Evolutionary conservation across 2,113 vertebrate genomes (phyloP), one percentile per base, ranked within the genome.

Genomic region (Bujurquina vittata): DNA sequence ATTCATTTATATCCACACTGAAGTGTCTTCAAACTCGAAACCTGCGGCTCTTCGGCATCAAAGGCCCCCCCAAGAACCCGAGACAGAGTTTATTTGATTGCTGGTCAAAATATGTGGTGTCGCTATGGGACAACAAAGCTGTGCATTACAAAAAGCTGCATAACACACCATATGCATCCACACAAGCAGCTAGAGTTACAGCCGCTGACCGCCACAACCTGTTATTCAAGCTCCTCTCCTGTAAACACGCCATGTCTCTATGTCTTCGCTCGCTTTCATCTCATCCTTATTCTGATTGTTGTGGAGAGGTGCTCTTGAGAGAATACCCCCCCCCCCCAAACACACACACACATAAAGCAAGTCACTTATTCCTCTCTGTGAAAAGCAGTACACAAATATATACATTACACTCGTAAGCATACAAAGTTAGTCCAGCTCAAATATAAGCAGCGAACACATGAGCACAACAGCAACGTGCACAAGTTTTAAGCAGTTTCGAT

Each of bases 1-100:
- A 9, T 20, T 75, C 46, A 58, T 52, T 73, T 62, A 33, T 23
- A 43, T 46, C 54, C 15, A 37, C 2, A 7, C 75, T 84, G 52
- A 63, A 67, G 63, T 67, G 56, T 56, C 83, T 40, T 55, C 65
- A 22, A 37, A 75, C 73, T 87, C 17, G 8, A 80, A 85, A 84
- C 81, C 81, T 77, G 76, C 14, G 15, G 54, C 49, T 17, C 22
- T 77, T 37, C 61, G 4, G 9, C 86, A 83, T 91, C 87, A 91
- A 91, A 85, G 87, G 26, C 56, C 10, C 78, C 79, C 31, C 65
- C 46, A 54, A 84, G 65, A 87, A 85, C 62, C 61, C 20, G 15
- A 91, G 83, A 85, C 80, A 23, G 56, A 67, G 84, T 93, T 91
- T 91, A 86, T 90, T 90, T 92, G 90, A 91, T 86, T 86, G 84